Evolutionary conservation across 2,113 vertebrate genomes (phyloP), one percentile per base, ranked within the genome.

Genomic region (Eolophus roseicapilla): DNA sequence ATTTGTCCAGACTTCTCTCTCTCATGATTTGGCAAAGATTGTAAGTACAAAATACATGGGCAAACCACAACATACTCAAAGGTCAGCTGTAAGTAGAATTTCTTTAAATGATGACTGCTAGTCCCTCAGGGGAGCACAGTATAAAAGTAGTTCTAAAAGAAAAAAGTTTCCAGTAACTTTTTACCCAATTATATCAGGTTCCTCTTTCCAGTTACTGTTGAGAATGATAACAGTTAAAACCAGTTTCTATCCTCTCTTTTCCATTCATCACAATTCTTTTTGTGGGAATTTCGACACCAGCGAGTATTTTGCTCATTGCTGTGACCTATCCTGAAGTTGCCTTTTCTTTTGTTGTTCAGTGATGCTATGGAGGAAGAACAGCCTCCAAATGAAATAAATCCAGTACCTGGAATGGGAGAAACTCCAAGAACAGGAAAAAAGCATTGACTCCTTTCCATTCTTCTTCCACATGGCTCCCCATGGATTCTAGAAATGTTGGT

Each of bases 301-400:
- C 90, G 63, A 97, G 68, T 88, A 71, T 88, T 96, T 96, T 96
- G 90, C 90, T 97, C 74, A 94, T 97, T 73, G 92, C 96, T 91
- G 96, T 95, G 62, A 97, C 87, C 14, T 78, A 93, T 95, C 75
- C 75, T 96, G 95, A 97, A 97, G 90, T 62, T 97, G 91, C 90
- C 60, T 96, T 94, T 97, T 28, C 94, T 87, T 47, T 60, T 94
- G 86, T 68, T 93, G 65, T 93, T 94, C 69, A 96, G 90, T 13
- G 64, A 96, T 39, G 95, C 79, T 75, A 92, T 78, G 59, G 84
- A 95, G 57, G 94, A 65, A 76, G 82, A 43, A 91, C 43, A 50
- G 60, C 68, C 57, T 53, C 70, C 93, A 93, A 97, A 97, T 44
- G 93, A 97, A 90, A 97, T 97, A 95, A 97, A 98, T 68, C 95